A percentile compares a stretch with the other conserved stretches of the same genome.
Evolutionary conservation across 2,888 invertebrate species (phyloP).

Genomic region (Stenotaenia linearis): DNA sequence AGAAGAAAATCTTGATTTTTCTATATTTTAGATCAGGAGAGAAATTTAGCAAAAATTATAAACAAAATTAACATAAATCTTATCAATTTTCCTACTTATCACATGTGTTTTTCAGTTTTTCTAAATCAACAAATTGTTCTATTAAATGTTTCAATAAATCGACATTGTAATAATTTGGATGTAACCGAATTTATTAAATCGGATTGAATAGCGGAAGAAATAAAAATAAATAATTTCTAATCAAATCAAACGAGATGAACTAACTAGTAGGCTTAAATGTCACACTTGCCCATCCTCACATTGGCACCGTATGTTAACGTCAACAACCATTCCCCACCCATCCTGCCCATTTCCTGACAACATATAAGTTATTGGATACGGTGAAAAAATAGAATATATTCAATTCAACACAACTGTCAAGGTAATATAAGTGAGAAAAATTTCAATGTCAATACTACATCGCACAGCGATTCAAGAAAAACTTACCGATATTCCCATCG

Average conservation of each 20-base stretch:
- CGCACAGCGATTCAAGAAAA: not conserved
- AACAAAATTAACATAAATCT: too few species aligned
- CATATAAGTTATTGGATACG: not conserved
- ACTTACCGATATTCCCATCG: conserved; percentile 10
- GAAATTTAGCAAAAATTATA: too few species aligned
- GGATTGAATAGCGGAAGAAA: too few species aligned
- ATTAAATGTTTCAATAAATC: too few species aligned
- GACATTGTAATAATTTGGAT: too few species aligned
- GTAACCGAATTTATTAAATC: too few species aligned
- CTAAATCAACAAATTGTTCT: not conserved
- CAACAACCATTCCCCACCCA: conserved; percentile 12
- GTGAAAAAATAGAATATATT: not conserved
- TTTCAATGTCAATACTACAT: conserved; percentile 1
- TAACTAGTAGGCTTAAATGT: not conserved
- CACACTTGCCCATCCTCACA: not conserved
- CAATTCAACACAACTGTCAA: not conserved
- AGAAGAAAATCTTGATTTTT: too few species aligned
- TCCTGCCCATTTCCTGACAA: not conserved
- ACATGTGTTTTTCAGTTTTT: too few species aligned
- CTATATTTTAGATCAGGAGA: too few species aligned
- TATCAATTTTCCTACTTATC: too few species aligned
- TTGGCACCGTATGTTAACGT: conserved; percentile 17
- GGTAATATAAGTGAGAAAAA: not conserved
- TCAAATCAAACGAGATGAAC: not conserved
- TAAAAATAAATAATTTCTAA: not conserved